Conservation (phyloP, 1,140 invertebrate species). For the Cataglyphis hispanica region DNA sequence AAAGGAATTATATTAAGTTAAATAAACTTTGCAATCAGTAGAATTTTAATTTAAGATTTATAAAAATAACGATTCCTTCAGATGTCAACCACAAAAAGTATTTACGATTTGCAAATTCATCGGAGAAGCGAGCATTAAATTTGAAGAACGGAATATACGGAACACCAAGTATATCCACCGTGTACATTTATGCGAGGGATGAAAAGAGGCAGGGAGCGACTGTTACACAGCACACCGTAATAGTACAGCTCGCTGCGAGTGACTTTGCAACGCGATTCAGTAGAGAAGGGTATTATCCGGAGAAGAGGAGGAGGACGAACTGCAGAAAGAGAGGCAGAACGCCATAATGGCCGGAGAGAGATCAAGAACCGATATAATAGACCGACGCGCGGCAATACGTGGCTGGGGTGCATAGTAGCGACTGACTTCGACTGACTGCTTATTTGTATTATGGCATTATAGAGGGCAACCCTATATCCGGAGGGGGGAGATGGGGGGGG, state of each 20-base stretch:
- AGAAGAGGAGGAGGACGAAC: slow-evolving; percentile 45
- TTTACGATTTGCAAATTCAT: not conserved
- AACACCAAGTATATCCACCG: slow-evolving; percentile 28
- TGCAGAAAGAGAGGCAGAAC: slow-evolving; percentile 73
- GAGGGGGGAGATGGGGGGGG: too few relatives aligned
- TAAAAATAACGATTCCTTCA: not conserved
- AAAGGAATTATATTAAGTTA: not conserved
- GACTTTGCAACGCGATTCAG: slow-evolving; percentile 71
- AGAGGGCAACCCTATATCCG: slow-evolving; percentile 74
- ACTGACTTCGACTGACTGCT: slow-evolving; percentile 74
- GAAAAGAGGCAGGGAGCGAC: slow-evolving; percentile 49
- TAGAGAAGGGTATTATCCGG: slow-evolving; percentile 27
- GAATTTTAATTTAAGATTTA: not conserved
- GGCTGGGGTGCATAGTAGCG: slow-evolving; percentile 60
- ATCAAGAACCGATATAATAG: slow-evolving; percentile 78
- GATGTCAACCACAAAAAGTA: not conserved
- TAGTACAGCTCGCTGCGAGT: slow-evolving; percentile 55
- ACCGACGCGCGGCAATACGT: slow-evolving; percentile 66
- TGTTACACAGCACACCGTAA: slow-evolving; percentile 14
- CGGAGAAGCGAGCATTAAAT: not conserved
- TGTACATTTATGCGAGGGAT: slow-evolving; percentile 48
- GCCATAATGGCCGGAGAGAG: slow-evolving; percentile 75
- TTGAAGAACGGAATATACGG: not conserved
- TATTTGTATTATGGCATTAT: slow-evolving; percentile 78
- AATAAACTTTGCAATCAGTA: too few relatives aligned